Evolutionary conservation across 2,113 vertebrate species (phyloP).

Genomic region (Potamarius usumacintae): DNA sequence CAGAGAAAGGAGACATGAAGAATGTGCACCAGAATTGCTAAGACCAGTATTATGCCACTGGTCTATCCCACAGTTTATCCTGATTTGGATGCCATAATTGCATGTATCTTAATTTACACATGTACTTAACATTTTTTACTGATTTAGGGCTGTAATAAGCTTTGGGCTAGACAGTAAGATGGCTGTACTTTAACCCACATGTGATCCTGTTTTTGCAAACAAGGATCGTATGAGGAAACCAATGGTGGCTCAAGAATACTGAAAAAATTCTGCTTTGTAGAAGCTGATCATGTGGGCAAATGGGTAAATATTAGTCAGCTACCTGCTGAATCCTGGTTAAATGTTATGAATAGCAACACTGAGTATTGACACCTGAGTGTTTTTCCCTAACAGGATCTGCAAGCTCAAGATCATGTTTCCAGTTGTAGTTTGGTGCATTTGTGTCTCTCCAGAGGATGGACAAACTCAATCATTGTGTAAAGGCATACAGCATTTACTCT

Average conservation of each 20-base stretch:
- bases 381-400: slow-evolving; percentile 57
- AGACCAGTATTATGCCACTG: neutral
- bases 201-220: slow-evolving; percentile 59
- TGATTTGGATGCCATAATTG: neutral
- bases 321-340: neutral
- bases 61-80: neutral
- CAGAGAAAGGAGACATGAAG: neutral
- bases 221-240: neutral
- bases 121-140: slow-evolving; percentile 45
- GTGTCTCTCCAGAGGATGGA: slow-evolving; percentile 62
- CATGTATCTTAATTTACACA: slow-evolving; percentile 27
- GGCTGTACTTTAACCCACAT: slow-evolving; percentile 65
- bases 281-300: neutral
- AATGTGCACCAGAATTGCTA: neutral
- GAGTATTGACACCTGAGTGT: slow-evolving; percentile 51
- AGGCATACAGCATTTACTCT: slow-evolving; percentile 1
- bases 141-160: neutral
- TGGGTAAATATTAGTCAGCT: neutral
- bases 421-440: slow-evolving; percentile 60
- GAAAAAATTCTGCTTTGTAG: neutral
- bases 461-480: slow-evolving; percentile 18
- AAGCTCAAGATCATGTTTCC: slow-evolving; percentile 49
- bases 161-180: neutral
- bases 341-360: neutral
- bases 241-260: neutral